Conservation (phyloP, 2,888 invertebrate genomes). For the Caenorhabditis japonica region DNA sequence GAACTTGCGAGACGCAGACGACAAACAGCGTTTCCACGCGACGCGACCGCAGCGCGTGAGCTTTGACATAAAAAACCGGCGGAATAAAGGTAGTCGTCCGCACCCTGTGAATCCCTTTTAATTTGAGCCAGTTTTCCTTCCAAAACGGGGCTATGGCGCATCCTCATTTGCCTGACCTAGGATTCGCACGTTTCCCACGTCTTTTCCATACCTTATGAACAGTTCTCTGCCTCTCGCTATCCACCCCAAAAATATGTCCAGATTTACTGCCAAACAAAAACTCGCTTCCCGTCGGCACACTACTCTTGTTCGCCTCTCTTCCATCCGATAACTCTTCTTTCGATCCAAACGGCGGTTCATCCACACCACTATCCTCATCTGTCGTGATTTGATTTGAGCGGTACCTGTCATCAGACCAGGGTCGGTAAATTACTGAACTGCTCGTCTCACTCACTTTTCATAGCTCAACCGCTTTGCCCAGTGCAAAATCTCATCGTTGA, state of each 20-base stretch:
- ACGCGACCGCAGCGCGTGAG: too few species aligned
- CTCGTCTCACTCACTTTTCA: conserved; percentile 14
- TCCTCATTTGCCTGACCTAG: too few species aligned
- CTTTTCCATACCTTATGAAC: conserved; percentile 41
- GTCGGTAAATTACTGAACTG: too few species aligned
- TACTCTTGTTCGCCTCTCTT: conserved; percentile 22
- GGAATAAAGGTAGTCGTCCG: too few species aligned
- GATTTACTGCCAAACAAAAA: conserved; percentile 33
- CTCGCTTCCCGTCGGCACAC: conserved; percentile 25
- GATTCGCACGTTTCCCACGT: too few species aligned
- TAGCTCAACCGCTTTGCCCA: conserved; percentile 30
- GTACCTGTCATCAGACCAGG: background rate
- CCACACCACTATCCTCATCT: conserved; percentile 26
- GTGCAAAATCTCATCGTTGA: conserved; percentile 19
- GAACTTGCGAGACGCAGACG: too few species aligned
- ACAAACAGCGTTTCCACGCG: too few species aligned
- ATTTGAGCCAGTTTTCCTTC: too few species aligned
- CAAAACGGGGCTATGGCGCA: too few species aligned
- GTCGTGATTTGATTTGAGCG: background rate
- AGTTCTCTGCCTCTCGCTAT: conserved; percentile 9
- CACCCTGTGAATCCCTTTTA: too few species aligned
- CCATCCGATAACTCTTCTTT: conserved; percentile 14
- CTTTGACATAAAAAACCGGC: too few species aligned
- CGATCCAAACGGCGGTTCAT: conserved; percentile 17
- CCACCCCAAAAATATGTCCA: conserved; percentile 34